A percentile compares a stretch with the other conserved stretches of the same genome.
Conservation (phyloP, 2,797 vertebrate genomes). For the Sebastes diaconus region DNA sequence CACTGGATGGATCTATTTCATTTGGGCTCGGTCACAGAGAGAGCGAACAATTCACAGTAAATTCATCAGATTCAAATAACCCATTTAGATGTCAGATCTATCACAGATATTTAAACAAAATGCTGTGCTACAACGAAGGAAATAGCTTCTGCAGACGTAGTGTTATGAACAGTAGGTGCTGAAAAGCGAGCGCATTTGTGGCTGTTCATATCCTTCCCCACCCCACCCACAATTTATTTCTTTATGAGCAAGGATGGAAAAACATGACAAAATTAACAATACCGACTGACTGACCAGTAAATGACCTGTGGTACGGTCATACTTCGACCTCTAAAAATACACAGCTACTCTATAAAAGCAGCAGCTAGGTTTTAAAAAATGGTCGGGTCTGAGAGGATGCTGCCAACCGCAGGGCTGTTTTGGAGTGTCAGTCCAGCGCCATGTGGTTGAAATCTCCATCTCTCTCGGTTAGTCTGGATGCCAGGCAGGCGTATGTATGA, state of each 20-base stretch:
- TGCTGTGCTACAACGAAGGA: neutral
- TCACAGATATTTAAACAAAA: neutral
- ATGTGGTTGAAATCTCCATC: slow-evolving; percentile 66
- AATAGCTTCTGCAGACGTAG: neutral
- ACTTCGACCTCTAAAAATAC: slow-evolving; percentile 42
- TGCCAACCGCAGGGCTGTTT: slow-evolving; percentile 60
- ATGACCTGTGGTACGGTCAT: slow-evolving; percentile 24
- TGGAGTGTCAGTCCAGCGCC: slow-evolving; percentile 51
- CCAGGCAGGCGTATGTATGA: slow-evolving; percentile 43
- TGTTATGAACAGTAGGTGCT: neutral
- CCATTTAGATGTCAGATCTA: neutral
- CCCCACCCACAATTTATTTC: neutral
- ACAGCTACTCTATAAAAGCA: slow-evolving; percentile 26
- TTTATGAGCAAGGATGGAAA: slow-evolving; percentile 13
- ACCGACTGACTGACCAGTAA: slow-evolving; percentile 13
- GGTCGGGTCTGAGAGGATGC: slow-evolving; percentile 53
- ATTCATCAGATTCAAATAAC: slow-evolving; percentile 7
- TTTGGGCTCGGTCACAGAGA: neutral
- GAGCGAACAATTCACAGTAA: neutral
- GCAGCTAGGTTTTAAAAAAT: slow-evolving; percentile 31
- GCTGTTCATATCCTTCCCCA: neutral
- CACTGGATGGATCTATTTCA: slow-evolving; percentile 7
- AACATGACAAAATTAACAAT: neutral
- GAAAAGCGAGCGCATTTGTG: neutral
- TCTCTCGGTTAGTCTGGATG: slow-evolving; percentile 51